Base-by-base conservation (phyloP, 2,797 vertebrate genomes). In the Fringilla coelebs region DNA sequence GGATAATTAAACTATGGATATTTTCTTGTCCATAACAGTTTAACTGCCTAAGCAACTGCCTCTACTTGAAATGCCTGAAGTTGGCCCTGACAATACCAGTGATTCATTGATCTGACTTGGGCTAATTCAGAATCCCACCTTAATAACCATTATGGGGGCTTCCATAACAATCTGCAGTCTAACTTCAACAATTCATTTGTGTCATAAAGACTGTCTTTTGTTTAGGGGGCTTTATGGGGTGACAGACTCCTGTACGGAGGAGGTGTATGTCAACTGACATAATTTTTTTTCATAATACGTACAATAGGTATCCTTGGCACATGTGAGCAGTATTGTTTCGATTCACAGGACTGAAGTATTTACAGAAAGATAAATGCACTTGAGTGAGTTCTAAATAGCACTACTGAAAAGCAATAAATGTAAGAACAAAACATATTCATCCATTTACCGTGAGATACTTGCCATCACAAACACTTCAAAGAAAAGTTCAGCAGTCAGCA, bases 371-470 rank as follows among this genome's bases (percentile, higher is more conserved):
- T 74, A 85, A 86, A 76, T 72, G 68, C 58, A 83, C n/a, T 91
- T 58, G 58, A 75, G 21, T 77, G 29, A 29, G 80, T 94, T 96
- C 62, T 85, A 85, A 91, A 80, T 40, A 70, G 20, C 32, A 36
- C 8, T 78, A 46, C 51, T 85, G 78, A 96, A 91, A 93, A 43
- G 15, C 55, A 66, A 43, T 51, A 89, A 73, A 78, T 58, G n/a
- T 78, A 88, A 81, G 46, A 95, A 78, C 25, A 94, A 91, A 95
- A 73, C 67, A 29, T n/a, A 43, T 18, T 74, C 36, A 89, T 90
- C 84, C 48, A 62, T 95, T 93, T 94, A 49, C 67, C 19, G 32
- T 85, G 38, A 80, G 52, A 45, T 67, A 25, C 65, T 88, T 93
- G 62, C 58, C 45, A 48, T 81, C 45, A 51, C 61, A 86, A 90